These are phyloP conservation scores for Nycticebus coucang DNA, from an alignment of 2,113 vertebrate genomes.

Conservation along the genomic window DNA sequence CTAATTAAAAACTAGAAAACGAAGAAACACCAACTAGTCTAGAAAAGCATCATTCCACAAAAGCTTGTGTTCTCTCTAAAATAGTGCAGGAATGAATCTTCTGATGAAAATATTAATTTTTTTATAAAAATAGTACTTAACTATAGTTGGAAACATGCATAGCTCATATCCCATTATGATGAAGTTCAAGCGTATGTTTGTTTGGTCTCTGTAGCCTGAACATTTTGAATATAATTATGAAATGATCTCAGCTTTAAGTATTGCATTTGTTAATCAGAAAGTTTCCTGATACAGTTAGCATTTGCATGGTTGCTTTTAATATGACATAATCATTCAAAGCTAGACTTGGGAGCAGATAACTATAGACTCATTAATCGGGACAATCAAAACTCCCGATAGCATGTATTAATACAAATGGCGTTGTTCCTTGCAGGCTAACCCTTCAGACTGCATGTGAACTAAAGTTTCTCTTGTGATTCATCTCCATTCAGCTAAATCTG, in stretches of 20 bases:
- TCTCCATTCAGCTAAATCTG: neutral
- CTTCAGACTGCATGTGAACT: neutral
- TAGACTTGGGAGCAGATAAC: neutral
- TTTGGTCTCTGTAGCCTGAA: neutral
- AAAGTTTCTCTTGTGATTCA: neutral
- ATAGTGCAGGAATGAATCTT: neutral
- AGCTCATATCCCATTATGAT: neutral
- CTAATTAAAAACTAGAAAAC: slow-evolving; percentile 29
- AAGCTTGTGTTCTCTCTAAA: neutral
- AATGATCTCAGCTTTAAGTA: neutral
- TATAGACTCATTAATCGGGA: neutral
- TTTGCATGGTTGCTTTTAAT: slow-evolving; percentile 15
- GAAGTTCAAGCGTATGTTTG: neutral
- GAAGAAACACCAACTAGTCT: neutral
- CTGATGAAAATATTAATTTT: neutral
- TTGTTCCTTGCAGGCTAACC: neutral
- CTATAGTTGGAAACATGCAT: neutral
- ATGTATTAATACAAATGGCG: neutral
- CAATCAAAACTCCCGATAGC: neutral
- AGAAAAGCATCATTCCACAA: neutral
- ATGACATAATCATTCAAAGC: neutral
- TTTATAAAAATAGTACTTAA: neutral
- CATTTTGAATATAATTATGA: slow-evolving; percentile 25
- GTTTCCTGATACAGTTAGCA: neutral
- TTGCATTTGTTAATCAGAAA: neutral